Conservation (phyloP, 2,888 invertebrate genomes). For the Netelia inedita region DNA sequence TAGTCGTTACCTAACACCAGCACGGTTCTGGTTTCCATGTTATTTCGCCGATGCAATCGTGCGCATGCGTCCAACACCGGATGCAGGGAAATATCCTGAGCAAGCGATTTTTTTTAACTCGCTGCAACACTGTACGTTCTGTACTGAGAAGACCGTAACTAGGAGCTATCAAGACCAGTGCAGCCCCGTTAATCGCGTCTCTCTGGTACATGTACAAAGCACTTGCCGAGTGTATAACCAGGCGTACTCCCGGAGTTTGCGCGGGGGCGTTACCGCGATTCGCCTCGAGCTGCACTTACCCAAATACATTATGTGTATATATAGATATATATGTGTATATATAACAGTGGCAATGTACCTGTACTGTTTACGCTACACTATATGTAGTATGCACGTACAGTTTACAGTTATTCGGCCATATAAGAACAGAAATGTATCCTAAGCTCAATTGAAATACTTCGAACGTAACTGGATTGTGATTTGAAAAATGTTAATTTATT, state of each 20-base stretch:
- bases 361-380: conserved; percentile 2
- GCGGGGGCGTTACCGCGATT: conserved; percentile 64
- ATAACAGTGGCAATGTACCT: conserved; percentile 43
- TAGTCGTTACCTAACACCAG: conserved; percentile 74
- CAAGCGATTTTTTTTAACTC: conserved; percentile 69
- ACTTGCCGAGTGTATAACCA: conserved; percentile 18
- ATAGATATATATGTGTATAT: not conserved
- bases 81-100: conserved; percentile 75
- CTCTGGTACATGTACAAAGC: conserved; percentile 31
- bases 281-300: conserved; percentile 52
- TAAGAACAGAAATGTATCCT: conserved; percentile 7
- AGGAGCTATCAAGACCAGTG: conserved; percentile 30
- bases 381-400: not conserved
- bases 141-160: not conserved
- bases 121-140: conserved; percentile 25
- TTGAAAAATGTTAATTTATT: too few species aligned
- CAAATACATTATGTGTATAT: conserved; percentile 50
- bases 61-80: conserved; percentile 75
- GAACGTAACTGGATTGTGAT: not conserved
- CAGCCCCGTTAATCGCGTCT: conserved; percentile 51
- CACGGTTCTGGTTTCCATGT: conserved; percentile 57
- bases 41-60: not conserved
- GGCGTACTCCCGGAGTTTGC: conserved; percentile 53
- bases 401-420: conserved; percentile 18
- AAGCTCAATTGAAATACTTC: not conserved